These are phyloP conservation scores for Cottus gobio DNA, from an alignment of 2,113 vertebrate genomes.

Conservation along the genomic window DNA sequence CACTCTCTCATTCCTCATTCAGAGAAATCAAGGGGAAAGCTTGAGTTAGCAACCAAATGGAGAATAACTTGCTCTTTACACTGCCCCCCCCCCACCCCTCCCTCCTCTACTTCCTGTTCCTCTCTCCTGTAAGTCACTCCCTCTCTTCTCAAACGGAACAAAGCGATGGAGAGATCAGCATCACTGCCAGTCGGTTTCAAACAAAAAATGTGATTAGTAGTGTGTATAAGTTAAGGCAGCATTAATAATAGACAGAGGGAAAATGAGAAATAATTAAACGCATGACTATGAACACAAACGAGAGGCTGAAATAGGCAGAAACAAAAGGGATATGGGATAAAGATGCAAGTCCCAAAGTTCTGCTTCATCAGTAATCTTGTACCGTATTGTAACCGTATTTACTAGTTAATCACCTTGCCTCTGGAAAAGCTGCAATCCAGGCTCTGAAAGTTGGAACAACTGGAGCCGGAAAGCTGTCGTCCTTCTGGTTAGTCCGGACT, in stretches of 20 bases:
- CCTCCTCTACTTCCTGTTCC: background rate
- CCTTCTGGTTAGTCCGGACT: background rate
- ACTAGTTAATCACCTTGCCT: conserved; percentile 5
- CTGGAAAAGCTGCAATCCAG: conserved; percentile 26
- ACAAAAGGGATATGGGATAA: background rate
- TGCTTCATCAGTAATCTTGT: conserved; percentile 28
- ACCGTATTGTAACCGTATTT: conserved; percentile 7
- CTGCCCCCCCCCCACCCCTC: no score
- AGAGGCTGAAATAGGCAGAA: conserved; percentile 22
- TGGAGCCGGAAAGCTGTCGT: conserved; percentile 1
- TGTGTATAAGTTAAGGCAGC: conserved; percentile 15
- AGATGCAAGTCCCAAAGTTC: background rate
- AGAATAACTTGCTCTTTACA: background rate
- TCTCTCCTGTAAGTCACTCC: background rate
- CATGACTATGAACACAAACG: conserved; percentile 1
- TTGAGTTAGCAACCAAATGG: conserved; percentile 5
- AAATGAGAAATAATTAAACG: background rate
- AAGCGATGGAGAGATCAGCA: conserved; percentile 25
- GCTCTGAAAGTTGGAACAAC: background rate
- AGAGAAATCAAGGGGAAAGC: conserved; percentile 8
- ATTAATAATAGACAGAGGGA: background rate
- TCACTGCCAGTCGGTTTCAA: conserved; percentile 7
- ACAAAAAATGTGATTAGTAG: conserved; percentile 11
- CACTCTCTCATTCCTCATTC: conserved; percentile 1
- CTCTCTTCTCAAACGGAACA: background rate